Evolutionary conservation across 2,888 invertebrate species (phyloP), one percentile per base, ranked within the genome.

Genomic region (Geophilus truncorum): DNA sequence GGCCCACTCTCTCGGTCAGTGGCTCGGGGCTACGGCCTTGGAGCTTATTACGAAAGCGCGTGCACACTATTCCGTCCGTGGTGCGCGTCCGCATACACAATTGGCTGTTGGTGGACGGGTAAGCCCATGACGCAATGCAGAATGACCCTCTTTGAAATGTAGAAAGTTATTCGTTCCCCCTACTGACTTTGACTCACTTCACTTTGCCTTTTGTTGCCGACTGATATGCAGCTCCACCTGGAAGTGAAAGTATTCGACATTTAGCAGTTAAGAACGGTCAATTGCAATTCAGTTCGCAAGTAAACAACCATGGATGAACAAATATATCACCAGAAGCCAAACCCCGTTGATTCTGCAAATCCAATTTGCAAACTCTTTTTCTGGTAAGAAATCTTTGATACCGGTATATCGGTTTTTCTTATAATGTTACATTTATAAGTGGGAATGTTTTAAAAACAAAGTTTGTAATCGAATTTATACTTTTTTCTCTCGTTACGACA

Each of bases 131-230:
- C 21, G 51, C 40, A 36, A 78, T 40, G 23, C 36, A 40, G 36
- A 36, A 28, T 40, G 78, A 78, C 78, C 78, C 51, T 78, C 51
- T 78, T 75, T 78, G 28, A 78, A 34, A 45, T 45, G 45, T 45
- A 23, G 51, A 78, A 77, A 36, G 77, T 23, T 34, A 76, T 77
- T 77, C 77, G 78, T 36, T 78, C 23, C 36, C 32, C 25, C 34
- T 23, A 40, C 78, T 45, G 78, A 45, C 78, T 78, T 45, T 78
- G 78, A 78, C 78, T 78, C 51, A 78, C 78, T 77, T 77, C 51
- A 78, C 78, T 77, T 77, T 77, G 21, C 32, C 36, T 36, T 70
- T 70, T 70, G 70, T 28, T 28, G 70, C 15, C 70, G 25, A 28
- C 70, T 70, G 28, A 28, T 28, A 70, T 70, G 70, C 70, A 70